These are phyloP conservation scores for Bombus confusus DNA, from an alignment of 1,140 invertebrate species.

Conservation along the genomic window DNA sequence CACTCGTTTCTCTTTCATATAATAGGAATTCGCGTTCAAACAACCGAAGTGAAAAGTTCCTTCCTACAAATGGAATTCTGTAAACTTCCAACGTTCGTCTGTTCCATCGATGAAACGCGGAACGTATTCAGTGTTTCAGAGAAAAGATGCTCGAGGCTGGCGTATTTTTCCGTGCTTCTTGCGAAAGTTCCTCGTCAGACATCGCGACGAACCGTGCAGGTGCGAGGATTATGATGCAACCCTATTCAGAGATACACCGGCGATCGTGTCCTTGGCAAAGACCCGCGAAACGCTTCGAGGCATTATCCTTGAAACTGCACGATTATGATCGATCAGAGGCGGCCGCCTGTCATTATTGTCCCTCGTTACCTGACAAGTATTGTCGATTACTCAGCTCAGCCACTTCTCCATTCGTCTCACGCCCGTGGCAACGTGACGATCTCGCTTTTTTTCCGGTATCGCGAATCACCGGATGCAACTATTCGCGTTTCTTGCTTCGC, in stretches of 20 bases:
- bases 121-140: not conserved
- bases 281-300: conserved; percentile 54
- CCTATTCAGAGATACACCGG: not conserved
- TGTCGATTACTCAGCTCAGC: conserved; percentile 39
- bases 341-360: conserved; percentile 20
- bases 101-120: too few relatives aligned
- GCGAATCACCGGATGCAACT: not conserved
- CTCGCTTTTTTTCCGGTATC: conserved; percentile 10
- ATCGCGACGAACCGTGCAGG: not conserved
- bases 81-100: too few relatives aligned
- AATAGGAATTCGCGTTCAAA: too few relatives aligned
- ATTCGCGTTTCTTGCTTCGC: not conserved
- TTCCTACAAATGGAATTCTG: too few relatives aligned
- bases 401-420: conserved; percentile 27
- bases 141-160: too few relatives aligned
- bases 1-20: too few relatives aligned
- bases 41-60: too few relatives aligned
- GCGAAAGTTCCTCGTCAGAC: too few relatives aligned
- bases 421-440: conserved; percentile 11
- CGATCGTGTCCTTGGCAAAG: conserved; percentile 70
- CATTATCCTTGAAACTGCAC: conserved; percentile 61
- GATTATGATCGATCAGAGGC: conserved; percentile 56
- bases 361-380: conserved; percentile 2
- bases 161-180: conserved; percentile 5
- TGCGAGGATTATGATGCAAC: conserved; percentile 25